phyloP scores from a whole-genome alignment of 2,113 vertebrate genomes.

The Apus apus region DNA sequence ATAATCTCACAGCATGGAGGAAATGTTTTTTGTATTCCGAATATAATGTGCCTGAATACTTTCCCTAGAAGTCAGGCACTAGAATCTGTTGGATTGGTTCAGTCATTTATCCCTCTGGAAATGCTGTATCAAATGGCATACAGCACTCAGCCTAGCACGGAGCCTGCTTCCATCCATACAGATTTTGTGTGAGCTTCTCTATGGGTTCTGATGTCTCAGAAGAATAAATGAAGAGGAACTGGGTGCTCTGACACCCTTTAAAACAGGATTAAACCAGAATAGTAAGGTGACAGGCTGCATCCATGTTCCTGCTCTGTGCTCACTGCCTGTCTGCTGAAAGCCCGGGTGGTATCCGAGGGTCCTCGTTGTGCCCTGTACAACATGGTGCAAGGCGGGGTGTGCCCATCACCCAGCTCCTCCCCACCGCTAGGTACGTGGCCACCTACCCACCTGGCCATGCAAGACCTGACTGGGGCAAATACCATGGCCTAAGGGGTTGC shows the following conservation, averaged over 20 bases:
- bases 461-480: neutral
- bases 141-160: neutral
- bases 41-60: constrained; percentile 23
- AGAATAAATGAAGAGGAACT: neutral
- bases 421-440: neutral
- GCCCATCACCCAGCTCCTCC: neutral
- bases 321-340: neutral
- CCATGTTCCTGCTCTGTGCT: fast-evolving
- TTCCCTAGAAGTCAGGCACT: neutral
- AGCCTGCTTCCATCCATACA: neutral
- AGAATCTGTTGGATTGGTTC: neutral
- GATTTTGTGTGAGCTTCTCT: neutral
- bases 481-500: neutral
- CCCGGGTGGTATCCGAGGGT: fast-evolving
- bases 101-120: constrained; percentile 28
- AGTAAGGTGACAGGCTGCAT: neutral
- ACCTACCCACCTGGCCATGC: neutral
- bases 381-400: neutral
- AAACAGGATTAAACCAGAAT: neutral
- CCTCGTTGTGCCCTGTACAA: fast-evolving
- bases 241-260: neutral
- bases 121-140: neutral
- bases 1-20: constrained; percentile 5
- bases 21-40: constrained; percentile 32
- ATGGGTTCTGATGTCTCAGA: neutral